Conservation (phyloP, 2,113 vertebrate genomes). For the Malurus elegans region DNA sequence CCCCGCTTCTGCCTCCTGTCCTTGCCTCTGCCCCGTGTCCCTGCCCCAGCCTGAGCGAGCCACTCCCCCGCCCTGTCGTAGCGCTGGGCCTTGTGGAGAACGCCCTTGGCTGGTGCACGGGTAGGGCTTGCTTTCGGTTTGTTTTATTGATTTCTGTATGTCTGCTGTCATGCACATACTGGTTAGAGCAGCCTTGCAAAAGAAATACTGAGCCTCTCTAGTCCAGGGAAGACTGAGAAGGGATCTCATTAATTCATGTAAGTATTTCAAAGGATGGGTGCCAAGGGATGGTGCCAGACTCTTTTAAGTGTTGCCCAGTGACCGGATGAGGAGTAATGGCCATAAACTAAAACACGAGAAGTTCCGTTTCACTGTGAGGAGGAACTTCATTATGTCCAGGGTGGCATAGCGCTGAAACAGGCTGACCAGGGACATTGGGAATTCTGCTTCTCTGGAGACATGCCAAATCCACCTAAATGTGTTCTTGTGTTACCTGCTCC, state of each 20-base stretch:
- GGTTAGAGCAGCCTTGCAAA: background rate
- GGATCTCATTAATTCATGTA: background rate
- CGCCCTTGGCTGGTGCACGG: too few relatives aligned
- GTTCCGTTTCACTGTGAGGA: background rate
- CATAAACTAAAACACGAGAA: background rate
- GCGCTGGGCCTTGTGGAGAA: background rate
- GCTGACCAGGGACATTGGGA: background rate
- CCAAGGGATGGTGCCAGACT: background rate
- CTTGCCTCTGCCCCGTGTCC: background rate
- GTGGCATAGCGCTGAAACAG: background rate
- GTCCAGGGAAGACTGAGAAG: background rate
- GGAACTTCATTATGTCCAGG: background rate
- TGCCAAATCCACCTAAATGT: background rate
- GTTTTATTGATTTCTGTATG: fast-evolving
- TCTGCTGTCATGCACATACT: fast-evolving
- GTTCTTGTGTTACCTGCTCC: background rate
- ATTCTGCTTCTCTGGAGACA: background rate
- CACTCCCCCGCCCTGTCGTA: background rate
- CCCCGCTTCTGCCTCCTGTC: background rate
- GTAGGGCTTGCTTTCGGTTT: fast-evolving
- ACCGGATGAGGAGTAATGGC: background rate
- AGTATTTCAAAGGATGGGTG: background rate
- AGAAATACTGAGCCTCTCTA: background rate
- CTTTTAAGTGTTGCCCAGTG: background rate
- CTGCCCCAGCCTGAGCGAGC: background rate